Conservation (phyloP, 2,113 vertebrate genomes). For the Pholis gunnellus region DNA sequence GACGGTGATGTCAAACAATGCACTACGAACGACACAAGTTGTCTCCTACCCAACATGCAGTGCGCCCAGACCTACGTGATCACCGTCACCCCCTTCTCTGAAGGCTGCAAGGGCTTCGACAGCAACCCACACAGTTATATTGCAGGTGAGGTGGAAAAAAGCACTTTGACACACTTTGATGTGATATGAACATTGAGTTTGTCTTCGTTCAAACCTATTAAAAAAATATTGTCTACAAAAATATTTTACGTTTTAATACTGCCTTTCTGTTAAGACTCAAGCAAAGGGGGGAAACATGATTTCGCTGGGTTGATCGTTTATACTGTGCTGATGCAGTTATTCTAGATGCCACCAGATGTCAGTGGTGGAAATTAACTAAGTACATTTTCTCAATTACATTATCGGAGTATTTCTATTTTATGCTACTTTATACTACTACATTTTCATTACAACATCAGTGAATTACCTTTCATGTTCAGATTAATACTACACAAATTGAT, state of each 20-base stretch:
- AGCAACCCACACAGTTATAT: conserved; percentile 54
- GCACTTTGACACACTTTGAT: background rate
- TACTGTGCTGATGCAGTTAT: background rate
- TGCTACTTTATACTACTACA: background rate
- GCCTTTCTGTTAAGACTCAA: background rate
- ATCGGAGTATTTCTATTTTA: background rate
- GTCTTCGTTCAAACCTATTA: background rate
- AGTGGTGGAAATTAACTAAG: background rate
- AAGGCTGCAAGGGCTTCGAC: conserved; percentile 60
- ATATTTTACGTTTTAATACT: background rate
- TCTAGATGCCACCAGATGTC: background rate
- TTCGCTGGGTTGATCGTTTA: background rate
- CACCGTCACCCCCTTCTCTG: conserved; percentile 72
- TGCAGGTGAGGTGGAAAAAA: conserved; percentile 70
- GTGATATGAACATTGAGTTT: background rate
- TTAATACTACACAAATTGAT: background rate
- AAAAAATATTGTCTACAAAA: background rate
- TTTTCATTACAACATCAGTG: background rate
- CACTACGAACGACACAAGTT: conserved; percentile 62
- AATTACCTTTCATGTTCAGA: background rate
- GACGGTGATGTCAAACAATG: conserved; percentile 68
- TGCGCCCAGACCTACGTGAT: conserved; percentile 80
- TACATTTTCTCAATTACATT: background rate
- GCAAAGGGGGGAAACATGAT: background rate
- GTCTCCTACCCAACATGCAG: conserved; percentile 74